phyloP scores from a whole-genome alignment of 2,113 vertebrate species.

The Athene noctua region DNA sequence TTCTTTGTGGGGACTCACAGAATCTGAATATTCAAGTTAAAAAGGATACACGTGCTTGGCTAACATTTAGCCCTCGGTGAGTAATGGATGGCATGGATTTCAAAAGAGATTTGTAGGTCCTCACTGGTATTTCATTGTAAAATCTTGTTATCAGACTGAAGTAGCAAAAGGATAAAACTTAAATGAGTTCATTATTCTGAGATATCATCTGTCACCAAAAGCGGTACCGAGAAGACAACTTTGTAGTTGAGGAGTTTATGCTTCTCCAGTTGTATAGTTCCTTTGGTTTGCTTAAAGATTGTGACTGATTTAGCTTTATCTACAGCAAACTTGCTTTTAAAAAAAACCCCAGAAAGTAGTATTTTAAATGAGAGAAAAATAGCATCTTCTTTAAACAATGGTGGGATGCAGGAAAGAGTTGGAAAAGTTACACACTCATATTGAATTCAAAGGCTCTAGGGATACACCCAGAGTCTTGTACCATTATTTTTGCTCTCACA shows the following conservation, averaged over 20 bases:
- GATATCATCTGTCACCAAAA: background rate
- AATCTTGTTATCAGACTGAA: background rate
- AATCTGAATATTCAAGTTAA: background rate
- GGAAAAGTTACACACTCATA: background rate
- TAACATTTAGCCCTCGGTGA: background rate
- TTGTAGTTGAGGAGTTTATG: background rate
- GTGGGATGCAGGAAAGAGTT: background rate
- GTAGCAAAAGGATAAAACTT: background rate
- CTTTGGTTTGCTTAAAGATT: background rate
- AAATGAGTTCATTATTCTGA: background rate
- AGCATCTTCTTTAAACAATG: background rate
- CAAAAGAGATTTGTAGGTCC: background rate
- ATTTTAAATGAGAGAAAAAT: background rate
- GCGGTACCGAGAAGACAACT: background rate
- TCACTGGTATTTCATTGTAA: background rate
- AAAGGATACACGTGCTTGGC: background rate
- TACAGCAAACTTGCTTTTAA: background rate
- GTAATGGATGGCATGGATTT: background rate
- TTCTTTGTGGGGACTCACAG: background rate
- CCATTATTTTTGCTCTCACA: background rate
- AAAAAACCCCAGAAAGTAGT: background rate
- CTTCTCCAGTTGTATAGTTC: background rate
- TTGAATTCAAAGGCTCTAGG: background rate
- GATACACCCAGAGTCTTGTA: background rate
- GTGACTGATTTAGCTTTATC: background rate